Conservation (phyloP, 2,797 vertebrate genomes). For the Apogon talboti region DNA sequence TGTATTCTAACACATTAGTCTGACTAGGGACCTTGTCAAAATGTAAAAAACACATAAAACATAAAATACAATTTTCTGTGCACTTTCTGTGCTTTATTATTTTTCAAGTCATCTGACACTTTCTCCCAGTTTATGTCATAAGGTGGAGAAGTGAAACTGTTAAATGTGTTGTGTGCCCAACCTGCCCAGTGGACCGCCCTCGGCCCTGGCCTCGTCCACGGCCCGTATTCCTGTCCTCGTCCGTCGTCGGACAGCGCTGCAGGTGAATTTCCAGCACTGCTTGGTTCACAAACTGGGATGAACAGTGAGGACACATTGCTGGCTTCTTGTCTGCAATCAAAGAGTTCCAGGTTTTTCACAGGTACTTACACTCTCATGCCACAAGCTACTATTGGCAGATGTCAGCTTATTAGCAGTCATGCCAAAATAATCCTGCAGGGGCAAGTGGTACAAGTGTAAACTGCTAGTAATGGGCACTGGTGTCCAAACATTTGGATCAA, state of each 20-base stretch:
- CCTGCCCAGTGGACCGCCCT: slow-evolving; percentile 85
- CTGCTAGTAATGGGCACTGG: neutral
- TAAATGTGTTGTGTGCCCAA: slow-evolving; percentile 16
- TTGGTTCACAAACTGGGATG: slow-evolving; percentile 87
- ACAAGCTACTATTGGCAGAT: neutral
- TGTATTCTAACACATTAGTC: neutral
- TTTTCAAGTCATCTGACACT: neutral
- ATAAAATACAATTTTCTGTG: neutral
- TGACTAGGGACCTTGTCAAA: slow-evolving; percentile 20
- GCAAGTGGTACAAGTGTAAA: slow-evolving; percentile 25
- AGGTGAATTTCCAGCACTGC: slow-evolving; percentile 87
- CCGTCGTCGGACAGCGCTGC: slow-evolving; percentile 83
- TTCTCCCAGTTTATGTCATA: neutral
- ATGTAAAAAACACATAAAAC: neutral
- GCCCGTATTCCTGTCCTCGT: slow-evolving; percentile 74
- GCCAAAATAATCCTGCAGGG: slow-evolving; percentile 5
- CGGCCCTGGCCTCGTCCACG: slow-evolving; percentile 83
- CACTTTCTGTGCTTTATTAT: neutral
- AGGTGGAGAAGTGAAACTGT: neutral
- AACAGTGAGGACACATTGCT: slow-evolving; percentile 84
- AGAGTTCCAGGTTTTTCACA: slow-evolving; percentile 25
- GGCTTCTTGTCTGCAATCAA: slow-evolving; percentile 83
- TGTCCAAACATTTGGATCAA: slow-evolving; percentile 14
- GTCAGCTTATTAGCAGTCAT: neutral
- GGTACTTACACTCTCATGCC: slow-evolving; percentile 15